phyloP scores from a whole-genome alignment of 2,888 invertebrate genomes.

The Amorpha juglandis region DNA sequence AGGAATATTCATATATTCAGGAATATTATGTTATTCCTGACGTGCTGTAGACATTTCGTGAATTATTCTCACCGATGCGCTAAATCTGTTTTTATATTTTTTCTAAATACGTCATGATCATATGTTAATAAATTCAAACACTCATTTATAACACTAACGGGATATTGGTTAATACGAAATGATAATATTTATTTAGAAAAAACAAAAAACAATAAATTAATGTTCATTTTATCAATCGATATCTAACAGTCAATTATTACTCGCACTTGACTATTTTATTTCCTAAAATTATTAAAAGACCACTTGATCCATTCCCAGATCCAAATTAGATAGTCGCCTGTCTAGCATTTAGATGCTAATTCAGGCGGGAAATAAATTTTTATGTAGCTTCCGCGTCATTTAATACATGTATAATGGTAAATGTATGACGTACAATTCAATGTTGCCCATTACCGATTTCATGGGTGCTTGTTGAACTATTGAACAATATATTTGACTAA shows the following conservation, averaged over 20 bases:
- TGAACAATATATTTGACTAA: not conserved
- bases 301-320: not conserved
- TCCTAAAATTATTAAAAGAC: not conserved
- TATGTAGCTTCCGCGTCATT: conserved; percentile 11
- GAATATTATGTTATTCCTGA: no score
- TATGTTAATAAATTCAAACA: no score
- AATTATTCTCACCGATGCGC: no score
- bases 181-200: no score
- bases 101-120: no score
- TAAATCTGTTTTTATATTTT: no score
- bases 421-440: not conserved
- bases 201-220: no score
- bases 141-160: no score
- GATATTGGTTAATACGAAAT: no score
- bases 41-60: no score
- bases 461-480: not conserved
- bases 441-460: not conserved
- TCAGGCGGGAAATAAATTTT: conserved; percentile 29
- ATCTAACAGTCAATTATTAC: not conserved
- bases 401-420: not conserved
- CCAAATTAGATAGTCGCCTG: not conserved
- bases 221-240: no score
- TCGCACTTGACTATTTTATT: not conserved
- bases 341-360: not conserved
- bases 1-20: no score